Evolutionary conservation across 2,888 invertebrate species (phyloP).

Genomic region (Diarsia dahlii): DNA sequence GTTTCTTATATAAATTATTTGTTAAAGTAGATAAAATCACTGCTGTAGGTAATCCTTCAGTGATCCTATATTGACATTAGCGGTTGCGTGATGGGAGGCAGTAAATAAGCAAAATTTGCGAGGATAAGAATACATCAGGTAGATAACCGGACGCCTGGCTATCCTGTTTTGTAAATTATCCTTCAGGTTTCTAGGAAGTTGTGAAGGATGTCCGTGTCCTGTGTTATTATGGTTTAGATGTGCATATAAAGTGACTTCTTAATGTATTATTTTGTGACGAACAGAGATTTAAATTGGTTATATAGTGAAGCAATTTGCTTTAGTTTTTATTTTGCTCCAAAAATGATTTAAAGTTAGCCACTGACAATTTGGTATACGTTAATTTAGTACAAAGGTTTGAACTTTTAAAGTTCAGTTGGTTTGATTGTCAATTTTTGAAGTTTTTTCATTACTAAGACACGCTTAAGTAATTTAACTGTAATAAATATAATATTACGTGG

Average conservation of each 20-base stretch:
- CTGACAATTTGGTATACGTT: conserved; percentile 10
- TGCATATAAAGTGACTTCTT: conserved; percentile 19
- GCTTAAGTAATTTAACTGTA: background rate
- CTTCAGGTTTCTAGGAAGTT: conserved; percentile 73
- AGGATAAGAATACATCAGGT: conserved; percentile 60
- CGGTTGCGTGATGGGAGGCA: conserved; percentile 58
- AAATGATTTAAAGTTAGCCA: background rate
- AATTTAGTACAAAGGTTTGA: conserved; percentile 40
- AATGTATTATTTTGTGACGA: conserved; percentile 4
- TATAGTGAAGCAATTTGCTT: conserved; percentile 12
- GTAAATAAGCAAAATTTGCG: conserved; percentile 66
- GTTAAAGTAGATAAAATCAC: background rate
- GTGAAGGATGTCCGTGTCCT: conserved; percentile 58
- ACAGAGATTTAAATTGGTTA: conserved; percentile 8
- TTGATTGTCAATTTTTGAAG: background rate
- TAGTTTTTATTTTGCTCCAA: background rate
- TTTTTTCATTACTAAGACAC: background rate
- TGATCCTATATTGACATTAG: conserved; percentile 45
- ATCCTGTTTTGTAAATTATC: conserved; percentile 73
- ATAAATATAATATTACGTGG: too few relatives aligned
- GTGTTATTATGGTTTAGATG: conserved; percentile 36
- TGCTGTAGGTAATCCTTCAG: conserved; percentile 42
- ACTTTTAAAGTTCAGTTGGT: conserved; percentile 3
- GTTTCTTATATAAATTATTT: conserved; percentile 2
- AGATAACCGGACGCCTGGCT: conserved; percentile 66